Conservation (phyloP, 1,140 invertebrate genomes). For the Drosophila saltans region DNA sequence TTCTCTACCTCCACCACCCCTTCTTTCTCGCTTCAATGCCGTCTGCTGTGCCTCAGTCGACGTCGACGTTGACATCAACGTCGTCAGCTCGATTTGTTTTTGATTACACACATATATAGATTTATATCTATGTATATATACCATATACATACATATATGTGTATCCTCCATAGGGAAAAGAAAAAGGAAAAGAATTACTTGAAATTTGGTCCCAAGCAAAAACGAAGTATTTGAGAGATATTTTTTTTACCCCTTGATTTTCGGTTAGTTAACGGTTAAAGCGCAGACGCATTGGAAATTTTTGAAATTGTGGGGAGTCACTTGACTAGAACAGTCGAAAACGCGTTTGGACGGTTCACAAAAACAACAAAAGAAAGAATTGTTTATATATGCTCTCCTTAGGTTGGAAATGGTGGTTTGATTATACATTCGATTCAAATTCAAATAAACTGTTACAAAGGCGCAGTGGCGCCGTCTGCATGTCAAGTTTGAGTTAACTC, state of each 20-base stretch:
- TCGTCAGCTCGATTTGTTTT: slow-evolving; percentile 59
- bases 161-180: neutral
- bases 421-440: neutral
- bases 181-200: slow-evolving; percentile 3
- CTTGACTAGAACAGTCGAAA: neutral
- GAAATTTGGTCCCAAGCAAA: slow-evolving; percentile 21
- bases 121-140: slow-evolving; percentile 11
- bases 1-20: neutral
- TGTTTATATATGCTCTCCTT: neutral
- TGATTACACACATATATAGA: slow-evolving; percentile 41
- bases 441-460: neutral
- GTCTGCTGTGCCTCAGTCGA: neutral
- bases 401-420: neutral
- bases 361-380: neutral
- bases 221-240: neutral
- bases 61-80: slow-evolving; percentile 17
- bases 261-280: neutral
- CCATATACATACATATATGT: too few relatives aligned
- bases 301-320: neutral
- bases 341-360: neutral
- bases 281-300: slow-evolving; percentile 15
- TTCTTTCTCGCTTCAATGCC: too few relatives aligned
- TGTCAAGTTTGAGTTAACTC: neutral
- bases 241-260: neutral
- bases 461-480: neutral